A percentile compares a stretch with the other conserved stretches of the same genome.
Conservation (phyloP, 2,888 invertebrate genomes). For the Luperina nickerlii region DNA sequence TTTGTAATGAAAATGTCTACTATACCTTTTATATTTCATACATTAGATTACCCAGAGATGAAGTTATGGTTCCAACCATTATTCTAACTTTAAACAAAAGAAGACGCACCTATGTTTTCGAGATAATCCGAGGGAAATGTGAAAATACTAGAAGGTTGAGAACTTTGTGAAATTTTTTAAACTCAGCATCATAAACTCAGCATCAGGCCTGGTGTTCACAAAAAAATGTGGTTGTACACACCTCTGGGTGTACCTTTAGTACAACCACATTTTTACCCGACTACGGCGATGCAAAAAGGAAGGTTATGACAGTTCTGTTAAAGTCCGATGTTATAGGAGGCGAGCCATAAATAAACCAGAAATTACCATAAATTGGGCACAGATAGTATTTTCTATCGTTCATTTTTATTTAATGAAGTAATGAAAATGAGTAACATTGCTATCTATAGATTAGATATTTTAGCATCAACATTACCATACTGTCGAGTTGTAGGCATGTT, state of each 20-base stretch:
- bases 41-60: not conserved
- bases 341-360: too few species aligned
- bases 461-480: not conserved
- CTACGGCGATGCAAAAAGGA: too few species aligned
- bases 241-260: too few species aligned
- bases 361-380: too few species aligned
- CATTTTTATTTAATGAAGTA: not conserved
- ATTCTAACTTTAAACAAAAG: not conserved
- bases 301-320: not conserved
- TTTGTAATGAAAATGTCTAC: not conserved
- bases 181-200: not conserved
- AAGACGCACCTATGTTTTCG: not conserved
- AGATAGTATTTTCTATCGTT: not conserved
- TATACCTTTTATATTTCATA: not conserved
- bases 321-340: not conserved
- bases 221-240: too few species aligned
- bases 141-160: not conserved
- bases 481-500: not conserved
- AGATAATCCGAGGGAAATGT: not conserved
- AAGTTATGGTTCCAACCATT: not conserved
- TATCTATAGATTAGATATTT: not conserved
- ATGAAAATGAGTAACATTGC: not conserved
- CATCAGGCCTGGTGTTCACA: not conserved
- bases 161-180: not conserved
- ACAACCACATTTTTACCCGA: not conserved